phyloP scores from a whole-genome alignment of 1,140 invertebrate species.

The Doryteuthis pealeii region DNA sequence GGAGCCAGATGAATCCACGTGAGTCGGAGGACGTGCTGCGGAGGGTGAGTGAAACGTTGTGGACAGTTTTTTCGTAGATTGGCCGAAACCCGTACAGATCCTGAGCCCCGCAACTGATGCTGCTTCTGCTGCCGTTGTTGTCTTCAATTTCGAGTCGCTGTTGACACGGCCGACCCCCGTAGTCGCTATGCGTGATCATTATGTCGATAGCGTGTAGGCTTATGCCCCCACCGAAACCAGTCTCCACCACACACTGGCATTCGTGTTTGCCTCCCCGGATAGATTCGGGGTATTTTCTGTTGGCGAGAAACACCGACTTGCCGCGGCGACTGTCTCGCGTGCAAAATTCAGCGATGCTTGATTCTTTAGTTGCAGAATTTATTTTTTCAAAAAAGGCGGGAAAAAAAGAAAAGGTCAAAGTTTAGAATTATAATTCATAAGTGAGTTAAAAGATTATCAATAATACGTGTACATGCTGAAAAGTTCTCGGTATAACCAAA shows the following conservation, averaged over 20 bases:
- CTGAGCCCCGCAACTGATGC: slow-evolving; percentile 33
- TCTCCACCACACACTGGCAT: slow-evolving; percentile 37
- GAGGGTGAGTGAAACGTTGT: slow-evolving; percentile 36
- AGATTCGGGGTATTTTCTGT: slow-evolving; percentile 35
- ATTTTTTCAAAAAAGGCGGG: not conserved
- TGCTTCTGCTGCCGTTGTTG: slow-evolving; percentile 19
- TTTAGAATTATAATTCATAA: not conserved
- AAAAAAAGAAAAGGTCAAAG: not conserved
- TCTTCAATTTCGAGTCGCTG: slow-evolving; percentile 31
- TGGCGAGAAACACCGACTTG: slow-evolving; percentile 37
- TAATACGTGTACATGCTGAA: too few relatives aligned
- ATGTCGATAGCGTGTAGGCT: slow-evolving; percentile 41
- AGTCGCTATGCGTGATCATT: slow-evolving; percentile 30
- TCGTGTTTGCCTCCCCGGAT: slow-evolving; percentile 16
- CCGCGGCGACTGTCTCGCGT: slow-evolving; percentile 32
- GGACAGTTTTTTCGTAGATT: slow-evolving; percentile 34
- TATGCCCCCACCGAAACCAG: slow-evolving; percentile 27
- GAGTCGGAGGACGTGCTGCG: slow-evolving; percentile 25
- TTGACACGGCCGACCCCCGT: slow-evolving; percentile 15
- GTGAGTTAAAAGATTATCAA: not conserved
- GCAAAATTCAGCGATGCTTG: slow-evolving; percentile 37
- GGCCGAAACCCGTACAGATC: slow-evolving; percentile 41
- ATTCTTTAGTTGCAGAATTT: slow-evolving; percentile 19
- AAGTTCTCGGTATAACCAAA: too few relatives aligned
- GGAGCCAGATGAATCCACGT: slow-evolving; percentile 34